Percentiles rank a stretch among this genome's conserved stretches.
phyloP scores from a whole-genome alignment of 2,888 invertebrate species.

The Pristionchus maxplancki region DNA sequence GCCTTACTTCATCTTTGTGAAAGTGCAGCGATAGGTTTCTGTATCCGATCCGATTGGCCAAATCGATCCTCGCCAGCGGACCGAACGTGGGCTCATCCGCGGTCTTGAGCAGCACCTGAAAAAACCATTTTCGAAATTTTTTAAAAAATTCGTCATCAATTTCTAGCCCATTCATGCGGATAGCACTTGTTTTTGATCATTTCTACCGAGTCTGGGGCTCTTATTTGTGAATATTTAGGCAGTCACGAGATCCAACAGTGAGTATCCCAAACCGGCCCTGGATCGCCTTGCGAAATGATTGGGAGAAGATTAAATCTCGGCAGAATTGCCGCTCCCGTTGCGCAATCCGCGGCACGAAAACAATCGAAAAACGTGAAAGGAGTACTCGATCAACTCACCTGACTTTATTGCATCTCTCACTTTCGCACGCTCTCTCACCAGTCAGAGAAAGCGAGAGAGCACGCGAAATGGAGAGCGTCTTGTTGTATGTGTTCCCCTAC shows the following conservation, averaged over 20 bases:
- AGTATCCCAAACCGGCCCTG: background rate
- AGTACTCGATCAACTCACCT: background rate
- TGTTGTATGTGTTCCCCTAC: background rate
- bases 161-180: background rate
- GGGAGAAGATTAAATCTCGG: background rate
- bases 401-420: background rate
- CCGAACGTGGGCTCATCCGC: conserved; percentile 60
- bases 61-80: conserved; percentile 60
- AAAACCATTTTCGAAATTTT: background rate
- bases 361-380: background rate
- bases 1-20: conserved; percentile 58
- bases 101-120: conserved; percentile 64
- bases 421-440: no score
- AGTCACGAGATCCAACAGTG: background rate
- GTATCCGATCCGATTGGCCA: conserved; percentile 61
- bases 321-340: background rate
- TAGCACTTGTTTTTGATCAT: background rate
- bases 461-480: background rate
- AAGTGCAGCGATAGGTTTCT: conserved; percentile 66
- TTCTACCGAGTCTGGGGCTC: no score
- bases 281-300: background rate
- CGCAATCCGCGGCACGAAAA: background rate
- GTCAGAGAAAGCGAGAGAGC: no score
- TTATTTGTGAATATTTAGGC: background rate
- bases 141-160: no score